Base-by-base conservation (phyloP, 1,140 invertebrate genomes). In the Andrena cerasifolii region DNA sequence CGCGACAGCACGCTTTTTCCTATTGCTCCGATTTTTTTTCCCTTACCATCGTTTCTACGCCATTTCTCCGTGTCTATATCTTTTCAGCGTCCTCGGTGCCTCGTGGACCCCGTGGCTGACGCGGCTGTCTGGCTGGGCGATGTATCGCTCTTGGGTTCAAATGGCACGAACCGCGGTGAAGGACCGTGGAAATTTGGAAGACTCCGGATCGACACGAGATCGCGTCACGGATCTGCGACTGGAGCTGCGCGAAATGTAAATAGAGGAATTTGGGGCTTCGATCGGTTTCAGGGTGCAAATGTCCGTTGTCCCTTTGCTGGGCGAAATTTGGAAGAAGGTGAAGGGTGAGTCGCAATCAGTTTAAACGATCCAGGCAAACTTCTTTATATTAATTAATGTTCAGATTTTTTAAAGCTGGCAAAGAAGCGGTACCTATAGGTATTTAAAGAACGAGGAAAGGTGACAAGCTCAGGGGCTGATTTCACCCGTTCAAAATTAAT, bases 151-250 rank as follows among this genome's bases (percentile, higher is more conserved):
- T 26, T 1, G 40, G 61, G 88, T 86, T 90, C 88, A 80, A 73
- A 84, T 83, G 82, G 51, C 87, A 85, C 78, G 72, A 86, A 82
- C 88, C 80, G 66, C 10, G 54, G 77, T 67, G 40, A 76, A 76
- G 78, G 78, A 86, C 75, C 89, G 87, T 91, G 87, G 87, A 91
- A 90, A 90, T 90, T 87, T 72, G 16, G 47, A 54, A 33, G 63
- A 84, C 49, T 59, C 51, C 6, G 8, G 16, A 18, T 14, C 8
- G 47, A 6, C 36, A 63, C 36, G 53, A 28, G 53, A 68, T 68
- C 40, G 18, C 43, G 53, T 76, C 53, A 76, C 63, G 70, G 77
- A 83, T 85, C 78, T 77, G 56, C n/a, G 63, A 26, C 36, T 58
- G 54, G 47, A 59, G 21, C 36, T 31, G 31, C 24, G 56, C 33